phyloP scores from a whole-genome alignment of 2,113 vertebrate genomes.

The Prionailurus viverrinus region DNA sequence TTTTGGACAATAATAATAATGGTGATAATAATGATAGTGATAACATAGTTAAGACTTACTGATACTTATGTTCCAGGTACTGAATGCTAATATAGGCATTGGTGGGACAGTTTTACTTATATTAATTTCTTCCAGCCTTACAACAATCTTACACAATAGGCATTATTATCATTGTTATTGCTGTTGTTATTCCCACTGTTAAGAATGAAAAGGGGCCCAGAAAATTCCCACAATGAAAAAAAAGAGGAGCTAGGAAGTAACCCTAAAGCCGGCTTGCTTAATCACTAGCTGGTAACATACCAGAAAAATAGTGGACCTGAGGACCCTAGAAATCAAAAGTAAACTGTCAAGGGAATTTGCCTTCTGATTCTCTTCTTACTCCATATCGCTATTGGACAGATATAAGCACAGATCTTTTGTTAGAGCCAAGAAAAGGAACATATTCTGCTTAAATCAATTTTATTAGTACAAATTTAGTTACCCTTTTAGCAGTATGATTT shows the following conservation, averaged over 20 bases:
- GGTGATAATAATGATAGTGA: neutral
- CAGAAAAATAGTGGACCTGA: neutral
- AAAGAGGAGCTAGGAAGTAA: neutral
- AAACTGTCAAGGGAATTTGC: neutral
- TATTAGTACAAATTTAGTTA: neutral
- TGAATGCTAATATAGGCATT: neutral
- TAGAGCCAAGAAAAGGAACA: neutral
- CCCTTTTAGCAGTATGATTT: neutral
- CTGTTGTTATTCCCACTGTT: neutral
- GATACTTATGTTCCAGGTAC: neutral
- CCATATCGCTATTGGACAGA: neutral
- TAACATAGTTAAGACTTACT: neutral
- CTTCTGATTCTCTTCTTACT: neutral
- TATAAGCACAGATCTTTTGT: neutral
- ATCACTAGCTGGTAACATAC: neutral
- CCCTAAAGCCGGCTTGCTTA: neutral
- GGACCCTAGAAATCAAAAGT: slow-evolving; percentile 29
- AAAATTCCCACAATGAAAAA: neutral
- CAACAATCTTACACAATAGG: neutral
- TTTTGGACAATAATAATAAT: neutral
- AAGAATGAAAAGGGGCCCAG: neutral
- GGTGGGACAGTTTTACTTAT: neutral
- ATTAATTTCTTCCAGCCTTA: neutral
- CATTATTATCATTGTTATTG: neutral
- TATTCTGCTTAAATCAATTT: slow-evolving; percentile 41